Percentiles rank a stretch among this genome's conserved stretches.
phyloP scores from a whole-genome alignment of 2,888 invertebrate species.

The Rhaphigaster nebulosa region DNA sequence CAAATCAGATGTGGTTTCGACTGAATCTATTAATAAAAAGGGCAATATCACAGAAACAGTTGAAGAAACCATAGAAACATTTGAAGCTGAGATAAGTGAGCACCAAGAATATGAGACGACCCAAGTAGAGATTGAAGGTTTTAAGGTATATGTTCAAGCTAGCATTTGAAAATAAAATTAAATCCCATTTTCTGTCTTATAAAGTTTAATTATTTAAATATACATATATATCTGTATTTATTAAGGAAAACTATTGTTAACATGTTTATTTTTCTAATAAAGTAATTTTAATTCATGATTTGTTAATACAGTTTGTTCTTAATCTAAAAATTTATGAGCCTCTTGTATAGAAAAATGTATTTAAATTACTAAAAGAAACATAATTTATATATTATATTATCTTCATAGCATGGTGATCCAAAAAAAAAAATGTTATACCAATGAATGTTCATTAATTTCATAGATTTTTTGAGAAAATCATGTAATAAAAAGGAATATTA shows the following conservation, averaged over 20 bases:
- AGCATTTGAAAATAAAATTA: constrained; percentile 1
- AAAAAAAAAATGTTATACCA: not conserved
- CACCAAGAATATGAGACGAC: constrained; percentile 5
- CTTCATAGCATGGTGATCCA: not conserved
- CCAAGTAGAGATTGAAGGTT: constrained; percentile 44
- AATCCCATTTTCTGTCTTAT: not conserved
- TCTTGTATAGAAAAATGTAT: not conserved
- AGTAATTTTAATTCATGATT: not conserved
- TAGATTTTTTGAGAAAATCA: not conserved
- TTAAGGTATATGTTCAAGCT: constrained; percentile 47
- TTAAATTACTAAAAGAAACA: not conserved
- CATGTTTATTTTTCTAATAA: not conserved
- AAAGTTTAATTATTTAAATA: not conserved
- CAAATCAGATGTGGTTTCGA: constrained; percentile 16
- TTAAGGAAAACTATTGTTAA: not conserved
- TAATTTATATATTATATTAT: not conserved
- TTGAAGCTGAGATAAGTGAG: constrained; percentile 58
- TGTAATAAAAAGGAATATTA: not conserved
- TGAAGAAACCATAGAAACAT: constrained; percentile 59
- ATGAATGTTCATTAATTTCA: not conserved
- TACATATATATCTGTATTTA: not conserved
- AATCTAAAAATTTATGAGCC: not conserved
- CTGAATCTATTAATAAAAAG: constrained; percentile 30
- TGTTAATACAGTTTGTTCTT: not conserved
- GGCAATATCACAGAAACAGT: constrained; percentile 55